Evolutionary conservation across 1,140 invertebrate genomes (phyloP).

Genomic region (Danaus melanippus): DNA sequence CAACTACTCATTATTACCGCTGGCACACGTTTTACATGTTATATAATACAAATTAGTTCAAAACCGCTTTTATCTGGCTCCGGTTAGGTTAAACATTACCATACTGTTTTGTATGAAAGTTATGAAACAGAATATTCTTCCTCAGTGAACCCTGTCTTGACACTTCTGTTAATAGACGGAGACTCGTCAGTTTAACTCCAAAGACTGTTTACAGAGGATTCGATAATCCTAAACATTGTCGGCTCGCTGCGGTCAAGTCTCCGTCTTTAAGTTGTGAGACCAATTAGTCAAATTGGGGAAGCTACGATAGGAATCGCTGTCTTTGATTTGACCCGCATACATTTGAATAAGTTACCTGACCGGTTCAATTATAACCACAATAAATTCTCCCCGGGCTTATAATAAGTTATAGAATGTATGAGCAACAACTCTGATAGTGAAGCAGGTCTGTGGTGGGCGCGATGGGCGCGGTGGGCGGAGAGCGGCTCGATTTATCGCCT

Average conservation of each 20-base stretch:
- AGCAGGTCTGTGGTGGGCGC: conserved; percentile 1
- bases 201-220: neutral
- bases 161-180: too few species aligned
- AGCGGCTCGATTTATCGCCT: conserved; percentile 38
- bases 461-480: conserved; percentile 30
- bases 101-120: too few species aligned
- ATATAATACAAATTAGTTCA: too few species aligned
- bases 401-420: conserved; percentile 1
- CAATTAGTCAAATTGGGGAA: conserved; percentile 48
- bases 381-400: neutral
- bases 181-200: neutral
- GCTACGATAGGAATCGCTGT: conserved; percentile 11
- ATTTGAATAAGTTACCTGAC: conserved; percentile 2
- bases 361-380: neutral
- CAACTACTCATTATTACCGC: too few species aligned
- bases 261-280: conserved; percentile 18
- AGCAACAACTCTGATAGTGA: neutral
- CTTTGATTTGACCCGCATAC: conserved; percentile 10
- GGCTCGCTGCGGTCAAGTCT: conserved; percentile 13
- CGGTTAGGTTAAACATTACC: too few species aligned
- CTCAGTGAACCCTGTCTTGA: too few species aligned
- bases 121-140: too few species aligned
- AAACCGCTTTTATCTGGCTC: too few species aligned
- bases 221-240: conserved; percentile 9
- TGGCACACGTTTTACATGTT: too few species aligned